Evolutionary conservation across 1,140 invertebrate genomes (phyloP), one percentile per base, ranked within the genome.

Genomic region (Ips typographus): DNA sequence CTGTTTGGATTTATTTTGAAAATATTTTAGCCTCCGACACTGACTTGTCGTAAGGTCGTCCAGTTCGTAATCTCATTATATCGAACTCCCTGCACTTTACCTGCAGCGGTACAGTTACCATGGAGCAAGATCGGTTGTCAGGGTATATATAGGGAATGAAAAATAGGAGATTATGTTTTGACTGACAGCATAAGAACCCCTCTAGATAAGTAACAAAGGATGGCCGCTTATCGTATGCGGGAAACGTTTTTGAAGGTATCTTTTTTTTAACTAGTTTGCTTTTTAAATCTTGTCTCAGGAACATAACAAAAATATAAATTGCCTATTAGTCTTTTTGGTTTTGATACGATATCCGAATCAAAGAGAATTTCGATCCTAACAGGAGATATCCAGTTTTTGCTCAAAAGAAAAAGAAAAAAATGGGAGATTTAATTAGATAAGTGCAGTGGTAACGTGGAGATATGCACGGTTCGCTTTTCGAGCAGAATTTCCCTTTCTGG

Each of bases 91-190:
- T 71, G 63, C 69, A 71, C 64, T 65, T 71, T 66, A 66, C 68
- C 64, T 71, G 63, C 69, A 71, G 55, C 47, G 64, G 47, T 66
- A 56, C 42, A 47, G 69, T 71, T 66, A 61, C 62, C 43, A 66
- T 66, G 57, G 64, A 70, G 42, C 39, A 57, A 59, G 68, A 64
- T 62, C 68, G 60, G 60, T 70, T 57, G 60, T 64, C 60, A 64
- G 68, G 68, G 60, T 64, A 41, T 70, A 70, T 60, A 63, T 69
- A 64, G 68, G 68, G 68, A 61, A 63, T 70, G 68, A 70, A 70
- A 70, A 70, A 70, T 70, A 70, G 61, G 60, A 63, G 68, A 70
- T 70, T 70, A 70, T 70, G 60, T 70, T 70, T 64, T 70, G 68
- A 70, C 68, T 70, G 68, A 70, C 68, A 70, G 64, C 60, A 59